Conservation (phyloP, 2,888 invertebrate genomes). For the Anthoptus insignis region DNA sequence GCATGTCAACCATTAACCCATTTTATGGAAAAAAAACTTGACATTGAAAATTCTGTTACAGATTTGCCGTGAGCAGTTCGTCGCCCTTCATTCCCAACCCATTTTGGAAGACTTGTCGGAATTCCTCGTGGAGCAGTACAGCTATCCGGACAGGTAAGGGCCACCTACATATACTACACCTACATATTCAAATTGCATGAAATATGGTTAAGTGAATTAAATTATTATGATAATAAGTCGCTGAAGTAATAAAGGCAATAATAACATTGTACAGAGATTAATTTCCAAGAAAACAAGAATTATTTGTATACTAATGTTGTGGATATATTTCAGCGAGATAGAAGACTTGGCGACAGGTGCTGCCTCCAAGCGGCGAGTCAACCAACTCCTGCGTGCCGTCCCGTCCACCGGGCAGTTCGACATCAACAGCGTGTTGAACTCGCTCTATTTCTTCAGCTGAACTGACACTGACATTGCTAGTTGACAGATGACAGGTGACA, state of each 20-base stretch:
- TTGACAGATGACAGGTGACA: neutral
- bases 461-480: neutral
- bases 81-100: constrained; percentile 97
- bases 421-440: constrained; percentile 91
- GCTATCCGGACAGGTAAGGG: constrained; percentile 87
- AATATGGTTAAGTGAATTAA: too few relatives aligned
- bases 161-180: constrained; percentile 18
- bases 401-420: constrained; percentile 94
- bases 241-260: too few relatives aligned
- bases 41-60: constrained; percentile 77
- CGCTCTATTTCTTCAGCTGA: constrained; percentile 96
- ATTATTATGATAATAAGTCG: too few relatives aligned
- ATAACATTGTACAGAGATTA: too few relatives aligned
- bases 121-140: constrained; percentile 90
- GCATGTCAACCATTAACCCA: too few relatives aligned
- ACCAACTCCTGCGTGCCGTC: constrained; percentile 87
- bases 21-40: too few relatives aligned
- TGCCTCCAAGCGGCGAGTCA: constrained; percentile 88
- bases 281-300: too few relatives aligned
- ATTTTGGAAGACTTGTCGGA: constrained; percentile 95
- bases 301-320: neutral
- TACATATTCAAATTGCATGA: too few relatives aligned
- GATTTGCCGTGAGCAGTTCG: constrained; percentile 99
- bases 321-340: constrained; percentile 65
- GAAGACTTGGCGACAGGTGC: constrained; percentile 83